phyloP scores from a whole-genome alignment of 2,113 vertebrate genomes.

The Neolamprologus toae region DNA sequence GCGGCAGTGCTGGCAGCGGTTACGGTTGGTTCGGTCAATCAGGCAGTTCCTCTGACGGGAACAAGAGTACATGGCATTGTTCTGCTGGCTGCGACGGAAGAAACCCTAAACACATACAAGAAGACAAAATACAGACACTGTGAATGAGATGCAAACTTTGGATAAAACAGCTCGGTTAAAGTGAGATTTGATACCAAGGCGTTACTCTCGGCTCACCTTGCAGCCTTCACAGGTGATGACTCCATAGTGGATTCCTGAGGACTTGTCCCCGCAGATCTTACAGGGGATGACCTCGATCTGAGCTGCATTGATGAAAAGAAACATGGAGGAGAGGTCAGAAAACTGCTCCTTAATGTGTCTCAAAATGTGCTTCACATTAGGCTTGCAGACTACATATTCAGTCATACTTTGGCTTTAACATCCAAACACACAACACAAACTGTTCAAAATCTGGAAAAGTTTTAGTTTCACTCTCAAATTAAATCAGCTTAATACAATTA shows the following conservation, averaged over 20 bases:
- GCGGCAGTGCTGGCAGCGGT: constrained; percentile 86
- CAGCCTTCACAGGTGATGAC: constrained; percentile 84
- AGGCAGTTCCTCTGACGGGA: constrained; percentile 87
- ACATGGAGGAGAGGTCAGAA: background rate
- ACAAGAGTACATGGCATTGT: constrained; percentile 90
- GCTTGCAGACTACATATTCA: background rate
- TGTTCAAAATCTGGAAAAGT: background rate
- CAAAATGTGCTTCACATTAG: background rate
- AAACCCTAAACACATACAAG: constrained; percentile 72
- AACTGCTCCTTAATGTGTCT: background rate
- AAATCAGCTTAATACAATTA: background rate
- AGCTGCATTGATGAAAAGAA: constrained; percentile 64
- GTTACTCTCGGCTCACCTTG: constrained; percentile 65
- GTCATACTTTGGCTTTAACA: background rate
- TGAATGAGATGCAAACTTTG: background rate
- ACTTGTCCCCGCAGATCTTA: constrained; percentile 93
- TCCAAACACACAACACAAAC: background rate
- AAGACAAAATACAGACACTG: background rate
- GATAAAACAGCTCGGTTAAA: background rate
- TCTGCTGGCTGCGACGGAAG: constrained; percentile 89
- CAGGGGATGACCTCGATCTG: constrained; percentile 92
- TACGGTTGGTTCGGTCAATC: constrained; percentile 88
- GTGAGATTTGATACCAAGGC: constrained; percentile 12
- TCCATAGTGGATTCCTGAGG: constrained; percentile 90
- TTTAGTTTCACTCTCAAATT: background rate